These are phyloP conservation scores for Neoseiulus cucumeris DNA, from an alignment of 1,140 invertebrate genomes.

Conservation along the genomic window DNA sequence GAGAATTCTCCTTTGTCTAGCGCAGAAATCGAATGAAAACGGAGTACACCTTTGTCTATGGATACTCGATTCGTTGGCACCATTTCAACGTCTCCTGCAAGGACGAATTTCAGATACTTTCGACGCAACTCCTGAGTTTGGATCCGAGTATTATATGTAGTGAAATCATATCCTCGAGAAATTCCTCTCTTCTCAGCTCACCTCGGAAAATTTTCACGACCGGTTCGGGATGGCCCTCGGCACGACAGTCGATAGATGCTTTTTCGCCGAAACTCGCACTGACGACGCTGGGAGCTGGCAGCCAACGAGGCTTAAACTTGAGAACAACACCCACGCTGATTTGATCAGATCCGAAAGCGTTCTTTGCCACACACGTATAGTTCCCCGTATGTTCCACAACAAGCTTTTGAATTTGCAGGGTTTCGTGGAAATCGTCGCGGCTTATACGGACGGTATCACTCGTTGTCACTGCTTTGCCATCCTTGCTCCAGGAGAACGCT, in stretches of 20 bases:
- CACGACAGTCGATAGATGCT: too few relatives aligned
- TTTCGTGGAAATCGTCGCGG: neutral
- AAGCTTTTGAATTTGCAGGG: neutral
- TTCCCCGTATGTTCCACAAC: neutral
- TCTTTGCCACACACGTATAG: slow-evolving; percentile 24
- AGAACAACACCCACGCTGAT: slow-evolving; percentile 16
- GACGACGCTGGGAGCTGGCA: neutral
- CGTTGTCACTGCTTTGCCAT: neutral
- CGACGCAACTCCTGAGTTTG: too few relatives aligned
- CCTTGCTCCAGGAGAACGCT: neutral
- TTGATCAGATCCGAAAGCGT: slow-evolving; percentile 30
- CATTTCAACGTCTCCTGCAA: too few relatives aligned
- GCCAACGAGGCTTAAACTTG: slow-evolving; percentile 1
- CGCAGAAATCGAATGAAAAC: too few relatives aligned
- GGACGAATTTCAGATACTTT: too few relatives aligned
- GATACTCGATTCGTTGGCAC: too few relatives aligned
- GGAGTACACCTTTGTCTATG: too few relatives aligned
- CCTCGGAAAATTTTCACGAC: neutral
- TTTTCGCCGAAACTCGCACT: neutral
- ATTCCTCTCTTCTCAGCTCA: too few relatives aligned
- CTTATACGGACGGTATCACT: neutral
- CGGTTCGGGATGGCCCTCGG: neutral
- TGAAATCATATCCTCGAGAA: too few relatives aligned
- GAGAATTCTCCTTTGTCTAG: too few relatives aligned
- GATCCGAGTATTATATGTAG: too few relatives aligned